Conservation (phyloP, 2,888 invertebrate genomes). For the Eumacrocentrus americanus region DNA sequence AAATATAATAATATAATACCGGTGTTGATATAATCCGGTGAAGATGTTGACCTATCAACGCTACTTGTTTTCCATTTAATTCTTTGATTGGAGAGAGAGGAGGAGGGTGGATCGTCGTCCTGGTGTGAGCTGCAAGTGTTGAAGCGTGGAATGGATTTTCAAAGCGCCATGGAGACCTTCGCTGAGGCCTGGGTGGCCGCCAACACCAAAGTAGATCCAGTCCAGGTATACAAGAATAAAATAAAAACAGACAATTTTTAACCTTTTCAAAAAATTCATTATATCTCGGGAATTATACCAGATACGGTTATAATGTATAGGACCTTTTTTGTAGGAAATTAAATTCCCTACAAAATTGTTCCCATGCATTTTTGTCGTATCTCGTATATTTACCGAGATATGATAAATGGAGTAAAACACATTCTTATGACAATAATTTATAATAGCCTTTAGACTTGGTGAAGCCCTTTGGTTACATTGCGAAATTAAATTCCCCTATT, state of each 20-base stretch:
- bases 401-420: background rate
- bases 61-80: background rate
- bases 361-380: background rate
- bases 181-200: slow-evolving; percentile 97
- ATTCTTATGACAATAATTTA: background rate
- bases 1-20: background rate
- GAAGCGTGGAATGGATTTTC: slow-evolving; percentile 83
- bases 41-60: background rate
- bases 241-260: background rate
- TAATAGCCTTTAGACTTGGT: background rate
- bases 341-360: background rate
- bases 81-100: background rate
- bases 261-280: too few species aligned
- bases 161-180: slow-evolving; percentile 98
- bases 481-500: too few species aligned
- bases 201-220: slow-evolving; percentile 70
- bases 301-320: background rate
- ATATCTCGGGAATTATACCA: background rate
- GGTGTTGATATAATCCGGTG: background rate
- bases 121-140: slow-evolving; percentile 29
- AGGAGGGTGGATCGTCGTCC: background rate
- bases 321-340: background rate
- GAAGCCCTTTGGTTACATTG: too few species aligned
- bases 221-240: slow-evolving; percentile 49
- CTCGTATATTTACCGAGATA: background rate